Conservation (phyloP, 2,797 vertebrate species). For the Phrynocephalus guinanensis region DNA sequence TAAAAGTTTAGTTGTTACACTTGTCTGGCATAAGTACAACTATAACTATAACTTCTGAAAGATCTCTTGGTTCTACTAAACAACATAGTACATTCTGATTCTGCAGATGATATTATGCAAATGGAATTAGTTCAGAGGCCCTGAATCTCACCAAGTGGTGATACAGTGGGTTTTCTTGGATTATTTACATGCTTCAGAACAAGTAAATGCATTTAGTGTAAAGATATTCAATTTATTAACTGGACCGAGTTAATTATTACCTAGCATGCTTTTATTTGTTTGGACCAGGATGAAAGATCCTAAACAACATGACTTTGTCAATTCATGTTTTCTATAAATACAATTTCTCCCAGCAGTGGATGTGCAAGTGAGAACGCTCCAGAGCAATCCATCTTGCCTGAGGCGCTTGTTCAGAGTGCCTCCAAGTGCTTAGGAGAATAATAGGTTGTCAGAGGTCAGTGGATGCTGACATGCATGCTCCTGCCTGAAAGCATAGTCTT, state of each 20-base stretch:
- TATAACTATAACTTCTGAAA: neutral
- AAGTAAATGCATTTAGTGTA: neutral
- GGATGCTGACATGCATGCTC: slow-evolving; percentile 17
- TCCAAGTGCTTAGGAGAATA: slow-evolving; percentile 18
- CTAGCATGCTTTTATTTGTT: neutral
- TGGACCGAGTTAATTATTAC: neutral
- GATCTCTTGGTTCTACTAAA: neutral
- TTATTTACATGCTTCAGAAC: neutral
- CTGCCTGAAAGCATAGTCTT: slow-evolving; percentile 7
- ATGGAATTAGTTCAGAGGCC: neutral
- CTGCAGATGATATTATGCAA: too few relatives aligned
- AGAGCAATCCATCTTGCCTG: slow-evolving; percentile 5
- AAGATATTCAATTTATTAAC: neutral
- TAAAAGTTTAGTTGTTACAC: neutral
- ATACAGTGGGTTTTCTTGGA: neutral
- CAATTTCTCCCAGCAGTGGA: slow-evolving; percentile 2
- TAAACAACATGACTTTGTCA: neutral
- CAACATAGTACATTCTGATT: neutral
- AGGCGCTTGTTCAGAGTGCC: slow-evolving; percentile 15
- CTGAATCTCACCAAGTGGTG: neutral
- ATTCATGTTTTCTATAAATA: slow-evolving; percentile 6
- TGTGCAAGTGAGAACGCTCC: slow-evolving; percentile 17
- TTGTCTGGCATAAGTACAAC: neutral
- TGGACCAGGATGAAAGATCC: neutral
- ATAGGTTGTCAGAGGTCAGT: slow-evolving; percentile 26